A percentile compares a stretch with the other conserved stretches of the same genome.
These are phyloP conservation scores for Daubentonia madagascariensis DNA, from an alignment of 2,113 vertebrate genomes.

Conservation along the genomic window DNA sequence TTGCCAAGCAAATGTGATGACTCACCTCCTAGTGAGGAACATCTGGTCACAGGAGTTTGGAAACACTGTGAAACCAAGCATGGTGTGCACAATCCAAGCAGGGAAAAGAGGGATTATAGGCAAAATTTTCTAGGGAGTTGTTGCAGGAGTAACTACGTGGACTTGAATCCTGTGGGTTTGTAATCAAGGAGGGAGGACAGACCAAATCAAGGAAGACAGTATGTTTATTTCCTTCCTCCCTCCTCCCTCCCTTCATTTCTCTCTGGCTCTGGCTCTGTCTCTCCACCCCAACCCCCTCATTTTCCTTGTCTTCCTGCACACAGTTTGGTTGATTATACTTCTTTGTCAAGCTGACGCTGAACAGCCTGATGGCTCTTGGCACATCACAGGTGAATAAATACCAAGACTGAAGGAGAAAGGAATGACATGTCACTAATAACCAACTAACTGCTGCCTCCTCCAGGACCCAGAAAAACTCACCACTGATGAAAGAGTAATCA, in stretches of 20 bases:
- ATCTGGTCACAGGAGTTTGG: slow-evolving; percentile 52
- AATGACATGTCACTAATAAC: neutral
- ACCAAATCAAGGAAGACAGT: neutral
- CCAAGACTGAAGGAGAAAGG: neutral
- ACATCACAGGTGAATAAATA: neutral
- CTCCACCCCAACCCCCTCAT: neutral
- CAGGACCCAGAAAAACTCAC: neutral
- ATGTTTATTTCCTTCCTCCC: neutral
- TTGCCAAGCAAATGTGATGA: slow-evolving; percentile 44
- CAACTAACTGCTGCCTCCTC: neutral
- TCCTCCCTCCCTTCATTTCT: neutral
- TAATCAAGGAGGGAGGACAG: neutral
- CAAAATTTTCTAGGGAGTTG: neutral
- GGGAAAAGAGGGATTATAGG: neutral
- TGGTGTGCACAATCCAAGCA: slow-evolving; percentile 6
- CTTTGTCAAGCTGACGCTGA: neutral
- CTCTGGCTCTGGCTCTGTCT: neutral
- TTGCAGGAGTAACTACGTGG: neutral
- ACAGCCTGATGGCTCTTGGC: slow-evolving; percentile 2
- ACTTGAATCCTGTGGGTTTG: neutral
- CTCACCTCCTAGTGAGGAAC: slow-evolving; percentile 39
- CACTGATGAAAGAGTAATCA: neutral
- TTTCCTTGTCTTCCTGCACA: slow-evolving; percentile 16
- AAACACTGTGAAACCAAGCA: slow-evolving; percentile 8
- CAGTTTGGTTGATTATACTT: neutral